These are phyloP conservation scores for Anastrepha obliqua DNA, from an alignment of 1,140 invertebrate species.

Conservation along the genomic window DNA sequence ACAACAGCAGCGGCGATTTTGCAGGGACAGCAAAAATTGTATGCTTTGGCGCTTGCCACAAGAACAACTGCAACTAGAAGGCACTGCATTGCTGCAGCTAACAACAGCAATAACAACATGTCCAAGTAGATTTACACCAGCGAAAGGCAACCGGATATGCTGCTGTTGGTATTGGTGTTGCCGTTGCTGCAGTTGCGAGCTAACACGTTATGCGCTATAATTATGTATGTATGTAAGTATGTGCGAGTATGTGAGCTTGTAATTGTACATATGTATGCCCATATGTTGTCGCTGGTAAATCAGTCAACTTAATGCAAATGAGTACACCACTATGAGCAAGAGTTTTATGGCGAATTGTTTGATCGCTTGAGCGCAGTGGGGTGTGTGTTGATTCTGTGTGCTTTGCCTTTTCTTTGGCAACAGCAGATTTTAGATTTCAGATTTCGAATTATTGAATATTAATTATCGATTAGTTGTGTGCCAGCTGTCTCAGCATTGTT, in stretches of 20 bases:
- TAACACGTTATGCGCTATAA: neutral
- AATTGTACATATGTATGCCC: neutral
- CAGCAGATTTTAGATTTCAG: slow-evolving; percentile 28
- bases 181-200: neutral
- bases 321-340: neutral
- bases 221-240: neutral
- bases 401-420: slow-evolving; percentile 17
- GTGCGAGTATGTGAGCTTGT: neutral
- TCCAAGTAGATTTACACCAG: slow-evolving; percentile 15
- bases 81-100: neutral
- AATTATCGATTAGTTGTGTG: slow-evolving; percentile 43
- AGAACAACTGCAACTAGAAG: neutral
- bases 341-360: slow-evolving; percentile 1
- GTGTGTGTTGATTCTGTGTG: no score
- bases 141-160: slow-evolving; percentile 25
- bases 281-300: slow-evolving; percentile 17
- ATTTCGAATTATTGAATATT: slow-evolving; percentile 46
- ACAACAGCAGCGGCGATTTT: neutral
- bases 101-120: neutral
- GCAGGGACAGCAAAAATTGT: slow-evolving; percentile 13
- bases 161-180: neutral
- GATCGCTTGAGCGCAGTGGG: neutral
- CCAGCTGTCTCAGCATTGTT: slow-evolving; percentile 37
- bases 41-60: neutral
- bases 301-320: slow-evolving; percentile 48